phyloP scores from a whole-genome alignment of 2,888 invertebrate genomes.

The Caenorhabditis sp. region DNA sequence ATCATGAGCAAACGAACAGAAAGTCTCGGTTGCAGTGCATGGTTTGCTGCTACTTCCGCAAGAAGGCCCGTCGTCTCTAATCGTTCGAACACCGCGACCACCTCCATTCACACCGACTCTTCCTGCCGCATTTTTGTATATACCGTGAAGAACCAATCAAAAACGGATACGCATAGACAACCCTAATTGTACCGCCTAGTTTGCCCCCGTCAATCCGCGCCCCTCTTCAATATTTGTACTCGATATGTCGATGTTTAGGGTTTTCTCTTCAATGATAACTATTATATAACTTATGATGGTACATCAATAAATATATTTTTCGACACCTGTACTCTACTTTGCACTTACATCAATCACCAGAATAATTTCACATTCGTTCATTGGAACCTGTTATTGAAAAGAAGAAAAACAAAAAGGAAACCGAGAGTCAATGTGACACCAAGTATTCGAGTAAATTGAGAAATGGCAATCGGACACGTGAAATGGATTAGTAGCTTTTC shows the following conservation, averaged over 20 bases:
- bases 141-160: constrained; percentile 46
- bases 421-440: constrained; percentile 17
- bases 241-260: constrained; percentile 28
- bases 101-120: constrained; percentile 2
- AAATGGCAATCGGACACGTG: constrained; percentile 38
- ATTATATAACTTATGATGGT: constrained; percentile 56
- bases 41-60: constrained; percentile 78
- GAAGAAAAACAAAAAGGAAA: background rate
- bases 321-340: no score
- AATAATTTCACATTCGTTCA: no score
- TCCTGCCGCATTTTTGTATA: constrained; percentile 53
- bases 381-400: background rate
- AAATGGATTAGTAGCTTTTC: constrained; percentile 31
- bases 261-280: constrained; percentile 51
- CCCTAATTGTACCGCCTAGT: constrained; percentile 55
- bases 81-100: constrained; percentile 26
- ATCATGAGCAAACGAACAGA: constrained; percentile 52
- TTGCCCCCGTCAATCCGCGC: constrained; percentile 29
- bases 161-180: constrained; percentile 60
- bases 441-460: constrained; percentile 12
- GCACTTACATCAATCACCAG: no score
- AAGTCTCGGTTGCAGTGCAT: constrained; percentile 70
- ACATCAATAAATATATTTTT: constrained; percentile 54
- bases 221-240: constrained; percentile 28
- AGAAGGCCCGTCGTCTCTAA: constrained; percentile 68